Percentiles rank a stretch among this genome's conserved stretches.
These are phyloP conservation scores for Hemiscyllium ocellatum DNA, from an alignment of 2,113 vertebrate species.

Conservation along the genomic window DNA sequence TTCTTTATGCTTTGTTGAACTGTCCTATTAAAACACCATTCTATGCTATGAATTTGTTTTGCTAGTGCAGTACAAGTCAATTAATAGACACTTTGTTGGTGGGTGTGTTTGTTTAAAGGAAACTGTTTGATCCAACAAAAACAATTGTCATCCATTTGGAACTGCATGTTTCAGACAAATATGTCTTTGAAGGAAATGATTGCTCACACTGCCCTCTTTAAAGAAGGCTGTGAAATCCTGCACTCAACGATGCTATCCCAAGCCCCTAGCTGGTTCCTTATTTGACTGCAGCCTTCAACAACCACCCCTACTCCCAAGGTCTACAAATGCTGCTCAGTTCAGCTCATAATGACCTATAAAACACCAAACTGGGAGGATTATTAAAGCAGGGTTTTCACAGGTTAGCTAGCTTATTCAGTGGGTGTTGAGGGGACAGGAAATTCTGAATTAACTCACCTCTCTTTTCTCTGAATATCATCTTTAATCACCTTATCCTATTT, in stretches of 20 bases:
- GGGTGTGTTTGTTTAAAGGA: conserved; percentile 25
- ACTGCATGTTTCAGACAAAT: background rate
- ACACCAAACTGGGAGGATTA: background rate
- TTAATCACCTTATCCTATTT: background rate
- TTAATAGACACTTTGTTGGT: conserved; percentile 11
- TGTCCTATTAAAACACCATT: conserved; percentile 34
- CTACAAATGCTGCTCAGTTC: background rate
- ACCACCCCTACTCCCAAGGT: background rate
- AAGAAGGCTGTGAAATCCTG: background rate
- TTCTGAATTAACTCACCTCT: background rate
- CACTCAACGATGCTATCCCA: background rate
- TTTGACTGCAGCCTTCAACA: background rate
- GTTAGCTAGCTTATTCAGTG: background rate
- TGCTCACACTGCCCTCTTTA: background rate
- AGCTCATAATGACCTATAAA: background rate
- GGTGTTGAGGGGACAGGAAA: background rate
- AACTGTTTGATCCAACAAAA: background rate
- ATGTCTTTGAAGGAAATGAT: background rate
- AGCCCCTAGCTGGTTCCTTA: background rate
- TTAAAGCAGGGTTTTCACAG: background rate
- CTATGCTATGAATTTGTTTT: background rate
- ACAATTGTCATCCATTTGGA: background rate
- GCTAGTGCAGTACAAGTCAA: background rate
- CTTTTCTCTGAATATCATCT: background rate
- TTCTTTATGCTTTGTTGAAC: conserved; percentile 18